Evolutionary conservation across 1,140 invertebrate species (phyloP).

Genomic region (Drosophila kohkoa): DNA sequence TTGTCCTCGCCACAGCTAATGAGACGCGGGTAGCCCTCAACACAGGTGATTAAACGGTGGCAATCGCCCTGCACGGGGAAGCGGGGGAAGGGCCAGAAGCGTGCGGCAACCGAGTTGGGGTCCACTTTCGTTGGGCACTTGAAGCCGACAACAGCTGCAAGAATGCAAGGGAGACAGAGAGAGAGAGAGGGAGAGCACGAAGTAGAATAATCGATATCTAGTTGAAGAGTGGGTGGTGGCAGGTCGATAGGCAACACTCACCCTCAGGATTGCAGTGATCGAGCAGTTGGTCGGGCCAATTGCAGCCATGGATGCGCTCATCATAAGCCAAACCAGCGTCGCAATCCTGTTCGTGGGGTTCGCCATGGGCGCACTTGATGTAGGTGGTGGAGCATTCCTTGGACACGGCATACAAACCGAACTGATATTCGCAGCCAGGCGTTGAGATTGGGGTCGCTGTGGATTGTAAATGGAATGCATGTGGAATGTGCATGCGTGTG

Average conservation of each 20-base stretch:
- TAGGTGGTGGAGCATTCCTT: constrained; percentile 93
- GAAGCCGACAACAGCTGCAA: constrained; percentile 91
- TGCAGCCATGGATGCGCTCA: constrained; percentile 94
- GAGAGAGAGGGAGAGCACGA: not conserved
- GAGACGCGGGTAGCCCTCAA: constrained; percentile 93
- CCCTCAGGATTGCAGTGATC: constrained; percentile 95
- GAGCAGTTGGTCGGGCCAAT: constrained; percentile 95
- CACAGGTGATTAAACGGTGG: constrained; percentile 94
- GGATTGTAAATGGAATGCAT: not conserved
- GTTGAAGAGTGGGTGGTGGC: not conserved
- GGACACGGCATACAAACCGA: constrained; percentile 93
- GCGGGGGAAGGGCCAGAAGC: constrained; percentile 96
- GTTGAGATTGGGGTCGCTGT: constrained; percentile 91
- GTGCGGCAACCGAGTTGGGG: constrained; percentile 90
- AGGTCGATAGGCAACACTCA: constrained; percentile 68
- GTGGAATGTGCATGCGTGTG: constrained; percentile 1
- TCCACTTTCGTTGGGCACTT: constrained; percentile 93
- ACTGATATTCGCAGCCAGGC: constrained; percentile 94
- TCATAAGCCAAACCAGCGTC: constrained; percentile 95
- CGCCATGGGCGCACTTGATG: constrained; percentile 93
- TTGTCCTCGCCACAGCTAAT: constrained; percentile 94
- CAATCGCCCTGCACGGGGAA: constrained; percentile 94
- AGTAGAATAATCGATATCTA: not conserved
- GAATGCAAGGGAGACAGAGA: not conserved
- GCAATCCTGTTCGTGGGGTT: constrained; percentile 91